phyloP scores from a whole-genome alignment of 2,113 vertebrate genomes.

The Chlorodrepanis virens region DNA sequence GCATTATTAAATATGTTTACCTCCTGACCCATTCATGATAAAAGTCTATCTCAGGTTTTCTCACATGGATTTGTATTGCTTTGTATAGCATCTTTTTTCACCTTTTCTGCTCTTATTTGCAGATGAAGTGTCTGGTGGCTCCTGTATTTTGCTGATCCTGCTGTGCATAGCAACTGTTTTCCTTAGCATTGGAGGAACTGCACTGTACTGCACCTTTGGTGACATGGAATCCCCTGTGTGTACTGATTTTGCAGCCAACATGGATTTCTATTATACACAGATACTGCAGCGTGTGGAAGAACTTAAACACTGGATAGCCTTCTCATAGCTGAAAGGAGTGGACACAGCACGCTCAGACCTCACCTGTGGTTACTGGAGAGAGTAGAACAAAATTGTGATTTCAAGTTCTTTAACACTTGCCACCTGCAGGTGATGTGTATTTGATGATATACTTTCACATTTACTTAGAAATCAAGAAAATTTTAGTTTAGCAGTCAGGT shows the following conservation, averaged over 20 bases:
- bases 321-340: constrained; percentile 73
- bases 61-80: accelerated
- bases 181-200: constrained; percentile 91
- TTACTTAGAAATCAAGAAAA: constrained; percentile 6
- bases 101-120: constrained; percentile 34
- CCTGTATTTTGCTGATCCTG: constrained; percentile 88
- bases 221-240: constrained; percentile 88
- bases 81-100: neutral
- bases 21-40: neutral
- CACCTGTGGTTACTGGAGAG: neutral
- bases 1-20: neutral
- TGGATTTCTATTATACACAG: constrained; percentile 86
- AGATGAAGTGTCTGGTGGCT: constrained; percentile 90
- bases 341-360: neutral
- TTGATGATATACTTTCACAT: neutral
- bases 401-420: constrained; percentile 19
- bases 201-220: constrained; percentile 90
- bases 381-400: constrained; percentile 6
- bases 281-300: constrained; percentile 76
- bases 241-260: constrained; percentile 86
- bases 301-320: constrained; percentile 83
- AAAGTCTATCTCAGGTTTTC: neutral
- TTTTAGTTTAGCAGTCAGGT: constrained; percentile 20
- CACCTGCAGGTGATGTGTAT: neutral
- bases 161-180: constrained; percentile 91